Evolutionary conservation across 2,888 invertebrate species (phyloP), one percentile per base, ranked within the genome.

Genomic region (Andrena chrysosceles): DNA sequence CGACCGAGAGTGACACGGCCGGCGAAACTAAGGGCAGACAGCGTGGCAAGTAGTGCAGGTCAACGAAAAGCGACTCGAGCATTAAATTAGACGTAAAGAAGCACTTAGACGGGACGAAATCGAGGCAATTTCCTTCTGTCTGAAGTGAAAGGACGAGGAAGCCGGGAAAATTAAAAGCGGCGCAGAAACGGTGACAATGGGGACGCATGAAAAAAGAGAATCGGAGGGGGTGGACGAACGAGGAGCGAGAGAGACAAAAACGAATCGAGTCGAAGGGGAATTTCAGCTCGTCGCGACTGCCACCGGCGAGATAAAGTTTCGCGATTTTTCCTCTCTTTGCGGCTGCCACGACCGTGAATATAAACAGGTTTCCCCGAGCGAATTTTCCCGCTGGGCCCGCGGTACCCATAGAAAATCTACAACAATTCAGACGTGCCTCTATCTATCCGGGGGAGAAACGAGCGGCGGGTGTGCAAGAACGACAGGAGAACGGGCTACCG

Each of bases 351-450:
- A 63, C 81, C 80, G 75, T 82, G 88, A 88, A 87, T 89, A 89
- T 90, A 91, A 91, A 90, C 90, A 90, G 84, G 87, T 89, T 90
- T 89, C 83, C 85, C 87, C 80, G 68, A 66, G 75, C 77, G 77
- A 87, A 83, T 83, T 81, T 78, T 68, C 82, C 70, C 64, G 29
- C 56, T 42, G 85, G 80, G 73, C 77, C 77, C 26, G 54, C 71
- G 72, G 82, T 74, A 69, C 85, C 90, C 86, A 91, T 91, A 91
- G 91, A 91, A 91, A 91, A 91, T 91, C 91, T 91, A 88, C 88
- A 88, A 88, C 91, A 90, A 91, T 91, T 91, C 90, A 91, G 81
- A 68, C 83, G 81, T 56, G 81, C 77, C 78, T 76, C 69, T 60
- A 70, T 82, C 77, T 81, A 77, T 75, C 74, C 69, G 54, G 71